Evolutionary conservation across 2,797 vertebrate genomes (phyloP).

Genomic region (Ptychobarbus kaznakovi): DNA sequence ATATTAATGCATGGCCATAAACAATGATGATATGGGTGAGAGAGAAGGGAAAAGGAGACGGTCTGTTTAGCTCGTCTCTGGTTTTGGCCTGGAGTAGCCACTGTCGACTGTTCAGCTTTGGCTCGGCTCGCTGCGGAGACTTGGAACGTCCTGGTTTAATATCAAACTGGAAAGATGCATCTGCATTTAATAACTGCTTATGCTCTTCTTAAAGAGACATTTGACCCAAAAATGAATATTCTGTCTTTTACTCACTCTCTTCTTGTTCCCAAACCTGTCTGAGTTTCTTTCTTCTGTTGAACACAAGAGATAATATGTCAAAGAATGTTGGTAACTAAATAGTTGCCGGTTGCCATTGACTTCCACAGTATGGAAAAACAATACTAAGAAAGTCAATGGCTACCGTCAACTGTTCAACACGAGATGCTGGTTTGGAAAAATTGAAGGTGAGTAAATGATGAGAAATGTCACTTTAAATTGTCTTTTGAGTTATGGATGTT

Average conservation of each 20-base stretch:
- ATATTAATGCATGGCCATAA: conserved; percentile 37
- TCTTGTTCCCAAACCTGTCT: background rate
- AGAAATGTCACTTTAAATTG: background rate
- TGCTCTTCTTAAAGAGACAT: background rate
- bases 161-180: background rate
- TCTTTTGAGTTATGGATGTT: background rate
- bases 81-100: conserved; percentile 26
- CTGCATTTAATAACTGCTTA: background rate
- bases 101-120: conserved; percentile 16
- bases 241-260: background rate
- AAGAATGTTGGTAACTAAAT: background rate
- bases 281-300: background rate
- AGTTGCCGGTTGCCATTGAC: background rate
- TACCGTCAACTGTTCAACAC: background rate
- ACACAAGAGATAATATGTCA: background rate
- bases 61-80: conserved; percentile 27
- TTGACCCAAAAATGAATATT: background rate
- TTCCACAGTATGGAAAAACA: background rate
- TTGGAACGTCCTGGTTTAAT: background rate
- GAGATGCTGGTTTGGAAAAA: too few species aligned
- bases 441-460: background rate
- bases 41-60: background rate
- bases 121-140: background rate
- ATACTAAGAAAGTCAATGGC: background rate
- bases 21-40: conserved; percentile 2